These are phyloP conservation scores for Dascyllus trimaculatus DNA, from an alignment of 2,113 vertebrate species.

Conservation along the genomic window DNA sequence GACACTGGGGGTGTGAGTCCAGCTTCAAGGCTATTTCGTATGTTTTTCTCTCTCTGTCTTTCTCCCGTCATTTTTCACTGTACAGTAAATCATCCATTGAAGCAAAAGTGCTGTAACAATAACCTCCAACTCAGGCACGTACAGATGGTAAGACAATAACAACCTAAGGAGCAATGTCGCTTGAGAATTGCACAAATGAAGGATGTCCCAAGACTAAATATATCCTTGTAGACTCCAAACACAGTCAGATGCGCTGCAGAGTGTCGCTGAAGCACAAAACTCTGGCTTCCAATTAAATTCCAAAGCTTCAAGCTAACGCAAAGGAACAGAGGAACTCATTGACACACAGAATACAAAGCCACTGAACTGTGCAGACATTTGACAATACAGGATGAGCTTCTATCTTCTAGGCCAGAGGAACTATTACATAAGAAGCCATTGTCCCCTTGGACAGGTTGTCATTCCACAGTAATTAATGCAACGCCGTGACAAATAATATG, in stretches of 20 bases:
- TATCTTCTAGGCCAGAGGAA: constrained; percentile 15
- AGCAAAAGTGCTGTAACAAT: constrained; percentile 11
- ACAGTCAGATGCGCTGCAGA: constrained; percentile 12
- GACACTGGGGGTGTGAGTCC: constrained; percentile 4
- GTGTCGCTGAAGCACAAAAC: constrained; percentile 1
- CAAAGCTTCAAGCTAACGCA: constrained; percentile 26
- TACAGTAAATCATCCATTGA: not conserved
- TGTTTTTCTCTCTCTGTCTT: not conserved
- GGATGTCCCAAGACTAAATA: constrained; percentile 40
- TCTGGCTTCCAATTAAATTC: constrained; percentile 19
- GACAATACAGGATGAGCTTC: constrained; percentile 51
- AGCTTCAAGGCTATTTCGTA: constrained; percentile 13
- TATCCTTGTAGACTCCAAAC: constrained; percentile 25
- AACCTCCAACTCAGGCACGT: not conserved
- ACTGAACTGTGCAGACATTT: constrained; percentile 33
- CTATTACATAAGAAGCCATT: constrained; percentile 24
- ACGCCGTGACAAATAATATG: not conserved
- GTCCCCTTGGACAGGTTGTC: constrained; percentile 30
- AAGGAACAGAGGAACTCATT: constrained; percentile 47
- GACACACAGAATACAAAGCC: constrained; percentile 35
- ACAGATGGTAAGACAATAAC: not conserved
- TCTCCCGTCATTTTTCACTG: not conserved
- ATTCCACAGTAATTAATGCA: constrained; percentile 17
- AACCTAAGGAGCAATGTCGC: constrained; percentile 32
- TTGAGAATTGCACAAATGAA: constrained; percentile 18